Conservation (phyloP, 2,888 invertebrate genomes). For the Agonopterix subpropinquella region DNA sequence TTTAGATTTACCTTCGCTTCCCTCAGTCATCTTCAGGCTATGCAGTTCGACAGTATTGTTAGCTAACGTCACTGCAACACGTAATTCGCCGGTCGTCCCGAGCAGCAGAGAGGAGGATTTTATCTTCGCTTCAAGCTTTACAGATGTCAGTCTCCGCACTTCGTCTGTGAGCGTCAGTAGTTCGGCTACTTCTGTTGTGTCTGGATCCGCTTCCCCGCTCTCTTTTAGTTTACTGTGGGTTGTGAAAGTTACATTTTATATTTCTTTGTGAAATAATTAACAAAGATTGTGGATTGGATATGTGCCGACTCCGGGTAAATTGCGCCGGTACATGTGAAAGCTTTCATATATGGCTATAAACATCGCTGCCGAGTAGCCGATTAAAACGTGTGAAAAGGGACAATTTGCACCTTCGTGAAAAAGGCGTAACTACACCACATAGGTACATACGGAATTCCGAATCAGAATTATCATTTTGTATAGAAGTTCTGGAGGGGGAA, state of each 20-base stretch:
- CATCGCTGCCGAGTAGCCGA: too few relatives aligned
- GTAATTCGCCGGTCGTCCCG: conserved; percentile 82
- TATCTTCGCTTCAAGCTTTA: conserved; percentile 80
- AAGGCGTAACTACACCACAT: too few relatives aligned
- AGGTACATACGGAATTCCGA: too few relatives aligned
- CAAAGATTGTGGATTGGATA: too few relatives aligned
- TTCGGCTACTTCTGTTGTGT: conserved; percentile 41
- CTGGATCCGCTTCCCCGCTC: conserved; percentile 41
- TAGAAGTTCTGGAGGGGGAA: too few relatives aligned
- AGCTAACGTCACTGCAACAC: conserved; percentile 79
- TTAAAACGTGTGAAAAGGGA: too few relatives aligned
- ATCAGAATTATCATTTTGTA: too few relatives aligned
- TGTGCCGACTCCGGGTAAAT: too few relatives aligned
- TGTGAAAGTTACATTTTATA: not conserved
- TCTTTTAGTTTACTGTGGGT: conserved; percentile 50
- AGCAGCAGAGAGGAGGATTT: conserved; percentile 82
- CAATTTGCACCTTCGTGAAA: too few relatives aligned
- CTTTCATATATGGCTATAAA: too few relatives aligned
- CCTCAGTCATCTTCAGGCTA: conserved; percentile 69
- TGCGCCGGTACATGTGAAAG: too few relatives aligned
- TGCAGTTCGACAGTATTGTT: conserved; percentile 87
- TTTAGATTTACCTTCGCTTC: conserved; percentile 51
- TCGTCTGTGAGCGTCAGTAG: conserved; percentile 81
- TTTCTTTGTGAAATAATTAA: not conserved
- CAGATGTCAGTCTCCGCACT: conserved; percentile 79